Base-by-base conservation (phyloP, 2,113 vertebrate genomes). In the Vimba vimba region DNA sequence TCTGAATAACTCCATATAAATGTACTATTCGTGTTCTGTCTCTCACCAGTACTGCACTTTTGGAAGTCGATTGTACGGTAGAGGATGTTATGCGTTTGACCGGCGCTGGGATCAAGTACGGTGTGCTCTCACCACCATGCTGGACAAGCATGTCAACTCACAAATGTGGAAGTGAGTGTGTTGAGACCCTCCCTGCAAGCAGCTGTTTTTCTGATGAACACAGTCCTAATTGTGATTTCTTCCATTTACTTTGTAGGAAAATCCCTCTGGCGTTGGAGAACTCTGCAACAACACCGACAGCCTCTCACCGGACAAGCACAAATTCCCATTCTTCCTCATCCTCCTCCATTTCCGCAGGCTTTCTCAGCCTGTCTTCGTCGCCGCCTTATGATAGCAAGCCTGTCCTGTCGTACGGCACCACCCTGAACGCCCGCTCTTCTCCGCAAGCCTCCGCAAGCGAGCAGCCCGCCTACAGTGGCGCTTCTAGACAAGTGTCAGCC, bases 71-170 rank as follows among this genome's bases (percentile, higher is more conserved):
- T 96, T 97, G 91, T 97, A 97, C 89, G 97, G 97, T 92, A 97
- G 95, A 95, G 96, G 97, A 92, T 98, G 95, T 92, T 98, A 97
- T 62, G 95, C 97, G 30, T 99, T 99, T 86, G 97, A 99, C 93
- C 96, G 97, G 91, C 95, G 96, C 92, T 99, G 97, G 98, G 97
- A 98, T 93, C 95, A 94, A 85, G 94, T 97, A 90, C 96, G 97
- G 92, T 97, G 95, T 93, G 97, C 96, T 91, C 94, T 99, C 89
- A 97, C 94, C 90, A 93, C 95, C 88, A 99, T 99, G 97, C 95
- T 98, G 95, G 98, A 99, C 94, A 99, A 97, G 93, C 97, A 99
- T 90, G 96, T 98, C 88, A 99, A 97, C 77, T 96, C 97, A 45
- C 97, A 99, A 92, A 97, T 99, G 94, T 99, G 98, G 98, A 99